Percentiles rank a stretch among this genome's conserved stretches.
Evolutionary conservation across 2,888 invertebrate species (phyloP).

Genomic region (Catocala fraxini): DNA sequence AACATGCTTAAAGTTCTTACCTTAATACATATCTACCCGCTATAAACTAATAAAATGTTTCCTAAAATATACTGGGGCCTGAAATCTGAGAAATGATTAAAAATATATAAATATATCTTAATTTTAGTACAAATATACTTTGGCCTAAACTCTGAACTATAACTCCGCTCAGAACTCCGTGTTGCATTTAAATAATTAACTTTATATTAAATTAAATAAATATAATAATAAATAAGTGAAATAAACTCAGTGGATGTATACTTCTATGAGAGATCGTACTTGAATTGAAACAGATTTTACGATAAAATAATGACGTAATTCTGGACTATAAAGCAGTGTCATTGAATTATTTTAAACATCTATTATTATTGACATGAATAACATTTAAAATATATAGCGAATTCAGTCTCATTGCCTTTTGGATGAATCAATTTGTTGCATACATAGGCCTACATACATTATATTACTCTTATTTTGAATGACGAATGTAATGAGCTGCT

Average conservation of each 20-base stretch:
- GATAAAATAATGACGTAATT: constrained; percentile 8
- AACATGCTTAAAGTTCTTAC: background rate
- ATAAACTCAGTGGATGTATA: constrained; percentile 31
- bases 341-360: no score
- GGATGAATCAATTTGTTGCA: no score
- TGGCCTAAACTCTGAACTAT: constrained; percentile 42
- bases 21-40: constrained; percentile 2
- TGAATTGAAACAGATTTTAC: constrained; percentile 24
- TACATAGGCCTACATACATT: no score
- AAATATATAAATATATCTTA: background rate
- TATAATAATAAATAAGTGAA: constrained; percentile 6
- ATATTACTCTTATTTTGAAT: no score
- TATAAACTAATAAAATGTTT: background rate
- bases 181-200: constrained; percentile 33
- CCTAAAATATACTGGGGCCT: background rate
- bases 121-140: constrained; percentile 31
- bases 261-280: constrained; percentile 29
- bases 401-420: no score
- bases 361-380: no score
- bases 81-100: background rate
- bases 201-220: constrained; percentile 6
- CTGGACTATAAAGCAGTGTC: background rate
- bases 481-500: no score
- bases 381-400: no score
- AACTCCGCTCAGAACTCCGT: constrained; percentile 42